These are phyloP conservation scores for Chesias legatella DNA, from an alignment of 2,888 invertebrate species.

Conservation along the genomic window DNA sequence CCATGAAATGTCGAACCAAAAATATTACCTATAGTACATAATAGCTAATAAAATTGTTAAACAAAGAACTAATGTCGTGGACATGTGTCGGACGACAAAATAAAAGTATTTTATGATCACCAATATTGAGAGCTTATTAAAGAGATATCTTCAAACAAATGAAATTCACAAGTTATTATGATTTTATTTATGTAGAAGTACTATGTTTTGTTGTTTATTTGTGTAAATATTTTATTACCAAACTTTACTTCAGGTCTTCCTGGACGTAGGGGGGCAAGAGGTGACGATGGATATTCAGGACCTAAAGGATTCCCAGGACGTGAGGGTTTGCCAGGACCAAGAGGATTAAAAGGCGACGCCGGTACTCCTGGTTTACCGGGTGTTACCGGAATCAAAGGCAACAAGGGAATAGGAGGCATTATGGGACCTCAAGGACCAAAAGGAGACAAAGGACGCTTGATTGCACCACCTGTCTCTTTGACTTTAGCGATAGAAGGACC, in stretches of 20 bases:
- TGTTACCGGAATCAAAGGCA: slow-evolving; percentile 66
- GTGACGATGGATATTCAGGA: slow-evolving; percentile 57
- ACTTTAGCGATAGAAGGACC: slow-evolving; percentile 72
- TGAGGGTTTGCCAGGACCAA: slow-evolving; percentile 51
- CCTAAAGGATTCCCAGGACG: slow-evolving; percentile 51
- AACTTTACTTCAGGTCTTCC: slow-evolving; percentile 42
- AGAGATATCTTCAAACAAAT: no score
- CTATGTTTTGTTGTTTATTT: no score
- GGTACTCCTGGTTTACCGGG: slow-evolving; percentile 77
- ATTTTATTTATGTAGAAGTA: no score
- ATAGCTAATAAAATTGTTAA: no score
- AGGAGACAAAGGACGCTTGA: slow-evolving; percentile 70
- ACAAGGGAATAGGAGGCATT: slow-evolving; percentile 57
- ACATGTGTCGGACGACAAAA: no score
- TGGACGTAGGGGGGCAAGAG: slow-evolving; percentile 55
- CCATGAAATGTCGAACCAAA: no score
- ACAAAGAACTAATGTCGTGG: no score
- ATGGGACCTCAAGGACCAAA: slow-evolving; percentile 76
- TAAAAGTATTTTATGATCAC: no score
- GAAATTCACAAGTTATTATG: no score
- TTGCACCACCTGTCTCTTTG: slow-evolving; percentile 41
- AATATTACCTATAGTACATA: no score
- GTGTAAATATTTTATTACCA: no score
- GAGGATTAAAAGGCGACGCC: slow-evolving; percentile 46
- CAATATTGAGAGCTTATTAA: no score